These are phyloP conservation scores for Meleagris gallopavo DNA, from an alignment of 2,113 vertebrate species.

Conservation along the genomic window DNA sequence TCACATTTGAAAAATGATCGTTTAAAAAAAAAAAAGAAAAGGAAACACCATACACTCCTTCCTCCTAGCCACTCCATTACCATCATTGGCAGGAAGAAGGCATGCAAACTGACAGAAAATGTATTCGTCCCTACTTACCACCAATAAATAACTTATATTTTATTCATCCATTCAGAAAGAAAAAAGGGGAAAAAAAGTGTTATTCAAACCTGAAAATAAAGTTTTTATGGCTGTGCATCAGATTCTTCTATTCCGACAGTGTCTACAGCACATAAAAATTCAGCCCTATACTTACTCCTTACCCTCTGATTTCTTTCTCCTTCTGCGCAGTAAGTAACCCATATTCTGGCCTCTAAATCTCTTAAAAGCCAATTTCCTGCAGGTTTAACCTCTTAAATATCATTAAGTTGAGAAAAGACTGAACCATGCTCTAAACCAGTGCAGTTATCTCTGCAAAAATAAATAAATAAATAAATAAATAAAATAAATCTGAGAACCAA, in stretches of 20 bases:
- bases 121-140: neutral
- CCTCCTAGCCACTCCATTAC: neutral
- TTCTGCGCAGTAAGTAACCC: neutral
- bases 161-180: neutral
- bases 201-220: neutral
- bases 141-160: neutral
- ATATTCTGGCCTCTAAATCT: conserved; percentile 11
- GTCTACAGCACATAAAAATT: neutral
- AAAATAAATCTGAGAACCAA: neutral
- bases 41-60: neutral
- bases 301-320: neutral
- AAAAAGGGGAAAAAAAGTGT: neutral
- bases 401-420: neutral
- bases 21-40: neutral
- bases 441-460: neutral
- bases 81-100: neutral
- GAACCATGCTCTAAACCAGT: neutral
- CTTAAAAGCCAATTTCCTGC: neutral
- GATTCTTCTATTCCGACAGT: neutral
- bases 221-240: neutral
- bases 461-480: neutral
- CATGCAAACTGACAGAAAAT: neutral
- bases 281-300: neutral
- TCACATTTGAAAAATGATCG: neutral
- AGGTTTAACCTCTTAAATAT: neutral